phyloP scores from a whole-genome alignment of 2,888 invertebrate species.

The Athalia cordata region DNA sequence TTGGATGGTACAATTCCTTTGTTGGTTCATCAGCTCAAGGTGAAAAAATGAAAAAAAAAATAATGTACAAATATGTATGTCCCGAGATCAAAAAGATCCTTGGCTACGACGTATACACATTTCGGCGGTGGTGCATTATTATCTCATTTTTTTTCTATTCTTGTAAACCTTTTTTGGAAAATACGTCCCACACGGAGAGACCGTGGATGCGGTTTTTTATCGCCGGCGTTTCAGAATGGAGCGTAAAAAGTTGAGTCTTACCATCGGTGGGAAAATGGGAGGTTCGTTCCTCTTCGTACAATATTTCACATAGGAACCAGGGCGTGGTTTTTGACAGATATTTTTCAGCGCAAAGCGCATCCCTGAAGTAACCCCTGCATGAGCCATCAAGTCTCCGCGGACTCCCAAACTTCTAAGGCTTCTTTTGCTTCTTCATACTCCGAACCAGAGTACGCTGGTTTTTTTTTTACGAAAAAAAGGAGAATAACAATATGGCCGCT shows the following conservation, averaged over 20 bases:
- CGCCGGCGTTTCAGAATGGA: no score
- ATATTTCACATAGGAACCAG: constrained; percentile 46
- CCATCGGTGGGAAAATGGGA: neutral
- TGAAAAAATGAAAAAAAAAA: neutral
- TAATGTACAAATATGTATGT: no score
- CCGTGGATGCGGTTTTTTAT: no score
- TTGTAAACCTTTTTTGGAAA: no score
- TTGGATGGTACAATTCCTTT: constrained; percentile 14
- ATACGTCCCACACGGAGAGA: no score
- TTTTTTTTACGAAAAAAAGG: neutral
- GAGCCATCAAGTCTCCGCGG: neutral
- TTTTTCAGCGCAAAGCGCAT: constrained; percentile 50
- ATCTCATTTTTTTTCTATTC: no score
- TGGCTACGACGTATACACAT: no score
- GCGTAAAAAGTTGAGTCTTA: no score
- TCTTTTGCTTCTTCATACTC: neutral
- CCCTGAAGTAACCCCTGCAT: constrained; percentile 18
- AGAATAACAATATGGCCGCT: constrained; percentile 12
- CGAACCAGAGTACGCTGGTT: no score
- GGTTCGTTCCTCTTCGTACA: neutral
- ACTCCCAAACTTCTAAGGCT: neutral
- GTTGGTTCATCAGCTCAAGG: neutral
- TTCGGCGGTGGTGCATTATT: no score
- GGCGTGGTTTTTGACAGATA: constrained; percentile 64
- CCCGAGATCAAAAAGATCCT: neutral